A percentile compares a stretch with the other conserved stretches of the same genome.
These are phyloP conservation scores for Pararge aegeria DNA, from an alignment of 1,140 invertebrate species.

Conservation along the genomic window DNA sequence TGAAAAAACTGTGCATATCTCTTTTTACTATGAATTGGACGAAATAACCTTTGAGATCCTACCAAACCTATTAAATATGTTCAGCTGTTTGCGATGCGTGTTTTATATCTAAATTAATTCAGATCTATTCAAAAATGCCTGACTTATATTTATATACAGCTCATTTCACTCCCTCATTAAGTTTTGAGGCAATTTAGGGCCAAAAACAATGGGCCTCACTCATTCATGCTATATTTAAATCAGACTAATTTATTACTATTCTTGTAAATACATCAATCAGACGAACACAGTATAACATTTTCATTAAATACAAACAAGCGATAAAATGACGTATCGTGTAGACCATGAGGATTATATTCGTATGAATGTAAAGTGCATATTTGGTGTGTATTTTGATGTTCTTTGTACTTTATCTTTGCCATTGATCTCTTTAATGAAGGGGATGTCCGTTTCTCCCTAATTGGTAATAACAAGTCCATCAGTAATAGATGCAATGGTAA, in stretches of 20 bases:
- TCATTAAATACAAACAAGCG: neutral
- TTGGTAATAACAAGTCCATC: constrained; percentile 17
- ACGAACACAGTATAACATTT: neutral
- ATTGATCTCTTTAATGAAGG: constrained; percentile 11
- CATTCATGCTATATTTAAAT: constrained; percentile 2
- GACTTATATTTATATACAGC: too few species aligned
- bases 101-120: too few species aligned
- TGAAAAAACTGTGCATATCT: too few species aligned
- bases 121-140: too few species aligned
- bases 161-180: neutral
- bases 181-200: neutral
- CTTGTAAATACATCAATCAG: constrained; percentile 13
- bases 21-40: too few species aligned
- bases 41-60: too few species aligned
- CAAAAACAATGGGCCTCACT: constrained; percentile 7
- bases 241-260: constrained; percentile 22
- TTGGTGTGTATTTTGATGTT: neutral
- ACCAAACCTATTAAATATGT: too few species aligned
- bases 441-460: constrained; percentile 17
- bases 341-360: neutral
- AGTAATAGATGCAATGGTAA: neutral
- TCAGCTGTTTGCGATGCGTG: too few species aligned
- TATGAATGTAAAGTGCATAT: neutral
- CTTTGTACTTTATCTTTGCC: constrained; percentile 7
- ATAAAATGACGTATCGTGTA: neutral